Percentiles rank a stretch among this genome's conserved stretches.
phyloP scores from a whole-genome alignment of 2,888 invertebrate species.

The Trypoxylon attenuatum region DNA sequence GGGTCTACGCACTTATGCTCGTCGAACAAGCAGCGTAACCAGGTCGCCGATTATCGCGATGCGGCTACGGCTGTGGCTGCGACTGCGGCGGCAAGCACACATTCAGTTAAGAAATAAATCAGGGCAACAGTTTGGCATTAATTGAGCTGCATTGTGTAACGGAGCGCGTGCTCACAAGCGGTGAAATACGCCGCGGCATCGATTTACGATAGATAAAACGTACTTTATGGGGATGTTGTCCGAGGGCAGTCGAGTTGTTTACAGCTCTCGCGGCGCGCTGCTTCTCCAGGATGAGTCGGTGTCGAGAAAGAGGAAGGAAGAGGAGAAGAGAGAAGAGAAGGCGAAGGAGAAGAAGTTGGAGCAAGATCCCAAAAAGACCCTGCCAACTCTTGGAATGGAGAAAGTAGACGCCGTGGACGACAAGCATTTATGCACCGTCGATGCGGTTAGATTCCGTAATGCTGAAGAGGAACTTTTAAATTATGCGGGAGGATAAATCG shows the following conservation, averaged over 20 bases:
- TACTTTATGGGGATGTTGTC: conserved; percentile 73
- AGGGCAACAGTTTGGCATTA: conserved; percentile 72
- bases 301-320: not conserved
- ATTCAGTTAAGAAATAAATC: conserved; percentile 71
- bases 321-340: conserved; percentile 6
- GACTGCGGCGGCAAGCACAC: conserved; percentile 24
- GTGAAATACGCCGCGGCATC: conserved; percentile 71
- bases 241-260: conserved; percentile 67
- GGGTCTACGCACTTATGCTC: conserved; percentile 33
- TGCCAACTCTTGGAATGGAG: too few relatives aligned
- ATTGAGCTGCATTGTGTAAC: conserved; percentile 73
- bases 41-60: conserved; percentile 53
- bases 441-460: too few relatives aligned
- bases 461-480: too few relatives aligned
- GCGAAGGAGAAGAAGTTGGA: not conserved
- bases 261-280: conserved; percentile 56
- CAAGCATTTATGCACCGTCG: too few relatives aligned
- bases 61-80: conserved; percentile 24
- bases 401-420: too few relatives aligned
- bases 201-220: conserved; percentile 74
- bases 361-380: not conserved
- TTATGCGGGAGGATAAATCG: too few relatives aligned
- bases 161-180: conserved; percentile 41
- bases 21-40: conserved; percentile 39
- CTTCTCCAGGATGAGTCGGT: conserved; percentile 15